Evolutionary conservation across 1,140 invertebrate genomes (phyloP), one percentile per base, ranked within the genome.

Genomic region (Rhynchophorus ferrugineus): DNA sequence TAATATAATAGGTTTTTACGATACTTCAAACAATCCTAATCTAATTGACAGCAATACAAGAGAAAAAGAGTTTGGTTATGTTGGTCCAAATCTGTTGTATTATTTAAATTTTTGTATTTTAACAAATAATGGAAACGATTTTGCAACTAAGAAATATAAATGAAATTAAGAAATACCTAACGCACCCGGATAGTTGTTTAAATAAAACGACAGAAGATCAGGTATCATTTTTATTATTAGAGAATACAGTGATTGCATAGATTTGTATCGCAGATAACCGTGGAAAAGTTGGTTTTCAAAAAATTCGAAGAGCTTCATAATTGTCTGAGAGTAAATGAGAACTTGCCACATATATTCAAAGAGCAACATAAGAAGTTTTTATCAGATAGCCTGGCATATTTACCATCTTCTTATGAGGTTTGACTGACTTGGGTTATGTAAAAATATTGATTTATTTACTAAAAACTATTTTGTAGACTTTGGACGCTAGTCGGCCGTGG

Each of bases 401-500:
- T 94, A 43, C 81, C 83, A 29, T 67, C 71, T 20, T 73, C 75
- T 38, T 90, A 90, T 69, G 79, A 87, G 69, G 81, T 83, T 73
- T 66, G 59, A 54, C 50, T 29, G 24, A n/a, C n/a, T n/a, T 29
- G 24, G 24, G 11, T 5, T 29, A 48, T 36, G 35, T 55, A 38
- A 14, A 19, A 2, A 5, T 45, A 17, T 45, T 16, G n/a, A 38
- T n/a, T 29, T 44, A 18, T 38, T 37, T 45, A 22, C 34, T 19
- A 49, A 11, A 24, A 29, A 14, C n/a, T 11, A 34, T 36, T 60
- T 55, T 66, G 46, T 58, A 88, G 79, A 83, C 81, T 68, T 74
- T 97, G 44, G 93, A 98, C 78, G 86, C 88, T n/a, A 95, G 91
- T 69, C 78, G 91, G 60, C 83, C 94, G 3, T 98, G 95, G 95